A percentile compares a stretch with the other conserved stretches of the same genome.
Conservation (phyloP, 2,797 vertebrate genomes). For the Danio albolineatus region DNA sequence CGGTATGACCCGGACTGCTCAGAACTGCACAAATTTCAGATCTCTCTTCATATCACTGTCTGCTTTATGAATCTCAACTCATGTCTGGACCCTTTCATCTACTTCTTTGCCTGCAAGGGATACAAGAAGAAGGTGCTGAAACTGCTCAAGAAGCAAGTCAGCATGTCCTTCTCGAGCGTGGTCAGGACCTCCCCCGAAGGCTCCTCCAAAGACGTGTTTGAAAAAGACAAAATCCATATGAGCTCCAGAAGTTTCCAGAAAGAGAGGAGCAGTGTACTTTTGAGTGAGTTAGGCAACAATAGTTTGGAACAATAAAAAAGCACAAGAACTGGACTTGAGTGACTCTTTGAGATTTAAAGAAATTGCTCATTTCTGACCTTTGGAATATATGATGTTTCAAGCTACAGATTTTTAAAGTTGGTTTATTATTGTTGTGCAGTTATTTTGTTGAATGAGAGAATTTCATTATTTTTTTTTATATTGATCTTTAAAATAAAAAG, state of each 20-base stretch:
- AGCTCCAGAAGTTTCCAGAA: conserved; percentile 52
- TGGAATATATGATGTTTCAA: not conserved
- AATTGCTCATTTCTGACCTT: not conserved
- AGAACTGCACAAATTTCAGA: conserved; percentile 85
- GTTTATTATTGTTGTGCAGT: too few species aligned
- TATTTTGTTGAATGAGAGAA: too few species aligned
- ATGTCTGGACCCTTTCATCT: conserved; percentile 95
- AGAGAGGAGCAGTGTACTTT: conserved; percentile 47
- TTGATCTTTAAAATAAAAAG: too few species aligned
- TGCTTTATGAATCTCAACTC: conserved; percentile 97
- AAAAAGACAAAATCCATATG: conserved; percentile 74
- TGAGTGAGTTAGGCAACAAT: conserved; percentile 19
- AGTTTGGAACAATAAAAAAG: not conserved
- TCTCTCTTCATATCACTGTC: conserved; percentile 91
- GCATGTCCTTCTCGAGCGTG: conserved; percentile 89
- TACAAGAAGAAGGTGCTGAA: conserved; percentile 93
- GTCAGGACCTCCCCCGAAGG: conserved; percentile 87
- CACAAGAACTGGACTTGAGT: not conserved
- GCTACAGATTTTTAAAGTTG: not conserved
- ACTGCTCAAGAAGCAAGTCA: conserved; percentile 87
- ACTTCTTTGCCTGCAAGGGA: conserved; percentile 98
- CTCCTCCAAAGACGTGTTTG: conserved; percentile 83
- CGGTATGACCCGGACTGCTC: conserved; percentile 73
- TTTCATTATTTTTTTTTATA: too few species aligned
- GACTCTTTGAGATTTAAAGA: not conserved